phyloP scores from a whole-genome alignment of 2,113 vertebrate genomes.

The Etheostoma cragini region DNA sequence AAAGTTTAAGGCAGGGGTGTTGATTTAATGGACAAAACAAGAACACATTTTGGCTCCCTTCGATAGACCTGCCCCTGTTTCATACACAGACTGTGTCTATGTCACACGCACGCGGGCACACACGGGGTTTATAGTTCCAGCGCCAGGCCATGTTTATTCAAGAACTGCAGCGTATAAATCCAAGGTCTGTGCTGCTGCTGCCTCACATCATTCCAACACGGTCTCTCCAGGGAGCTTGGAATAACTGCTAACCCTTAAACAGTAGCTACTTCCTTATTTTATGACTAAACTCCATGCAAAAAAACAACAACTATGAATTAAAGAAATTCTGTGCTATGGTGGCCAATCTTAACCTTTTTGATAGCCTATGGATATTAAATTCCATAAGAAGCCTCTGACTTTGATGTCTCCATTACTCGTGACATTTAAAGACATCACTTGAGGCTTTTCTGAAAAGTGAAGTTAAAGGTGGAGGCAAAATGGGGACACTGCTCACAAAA shows the following conservation, averaged over 20 bases:
- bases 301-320: not conserved
- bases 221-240: constrained; percentile 79
- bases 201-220: constrained; percentile 73
- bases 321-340: not conserved
- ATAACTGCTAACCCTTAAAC: constrained; percentile 80
- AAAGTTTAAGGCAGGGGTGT: constrained; percentile 25
- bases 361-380: not conserved
- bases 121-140: constrained; percentile 77
- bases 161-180: constrained; percentile 76
- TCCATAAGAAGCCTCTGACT: not conserved
- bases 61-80: constrained; percentile 49
- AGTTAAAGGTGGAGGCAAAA: not conserved
- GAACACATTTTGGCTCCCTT: constrained; percentile 49
- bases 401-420: not conserved
- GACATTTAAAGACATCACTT: not conserved
- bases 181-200: constrained; percentile 74
- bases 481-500: not conserved
- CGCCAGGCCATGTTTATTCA: constrained; percentile 79
- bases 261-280: constrained; percentile 57
- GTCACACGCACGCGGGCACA: constrained; percentile 54
- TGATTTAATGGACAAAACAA: constrained; percentile 60
- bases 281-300: not conserved
- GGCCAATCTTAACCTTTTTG: not conserved
- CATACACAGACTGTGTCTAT: constrained; percentile 68
- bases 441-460: not conserved